Conservation (phyloP, 2,888 invertebrate species). For the Stenoptilia bipunctidactyla region DNA sequence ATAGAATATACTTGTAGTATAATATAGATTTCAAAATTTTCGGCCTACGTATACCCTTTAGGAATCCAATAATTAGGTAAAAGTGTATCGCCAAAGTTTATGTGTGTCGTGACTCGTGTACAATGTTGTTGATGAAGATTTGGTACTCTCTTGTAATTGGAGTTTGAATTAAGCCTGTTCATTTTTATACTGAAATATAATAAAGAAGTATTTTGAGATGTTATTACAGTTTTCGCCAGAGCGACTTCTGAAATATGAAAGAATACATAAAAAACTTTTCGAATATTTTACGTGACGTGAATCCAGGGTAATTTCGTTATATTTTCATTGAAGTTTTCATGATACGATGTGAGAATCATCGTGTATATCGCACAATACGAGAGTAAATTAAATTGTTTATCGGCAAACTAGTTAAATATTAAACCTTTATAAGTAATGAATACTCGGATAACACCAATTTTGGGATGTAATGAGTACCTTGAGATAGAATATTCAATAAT, state of each 20-base stretch:
- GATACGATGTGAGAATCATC: slow-evolving; percentile 10
- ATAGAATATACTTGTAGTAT: slow-evolving; percentile 48
- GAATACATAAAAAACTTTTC: slow-evolving; percentile 29
- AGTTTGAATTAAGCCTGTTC: no score
- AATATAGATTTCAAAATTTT: slow-evolving; percentile 30
- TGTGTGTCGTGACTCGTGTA: slow-evolving; percentile 2
- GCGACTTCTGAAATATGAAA: slow-evolving; percentile 17
- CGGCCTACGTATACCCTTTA: slow-evolving; percentile 28
- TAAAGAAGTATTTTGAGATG: slow-evolving; percentile 18
- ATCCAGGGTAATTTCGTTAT: slow-evolving; percentile 44
- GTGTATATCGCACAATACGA: slow-evolving; percentile 10
- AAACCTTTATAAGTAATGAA: background rate
- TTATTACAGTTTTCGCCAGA: slow-evolving; percentile 19
- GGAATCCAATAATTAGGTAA: slow-evolving; percentile 22
- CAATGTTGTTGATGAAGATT: background rate
- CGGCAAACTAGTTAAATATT: slow-evolving; percentile 1
- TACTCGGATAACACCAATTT: slow-evolving; percentile 6
- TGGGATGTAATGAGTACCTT: background rate
- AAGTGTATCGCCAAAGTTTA: slow-evolving; percentile 5
- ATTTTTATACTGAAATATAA: no score
- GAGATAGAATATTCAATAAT: slow-evolving; percentile 23
- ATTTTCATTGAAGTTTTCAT: slow-evolving; percentile 18
- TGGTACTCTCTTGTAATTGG: background rate
- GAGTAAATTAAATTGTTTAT: slow-evolving; percentile 7
- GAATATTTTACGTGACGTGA: slow-evolving; percentile 41